Evolutionary conservation across 2,888 invertebrate species (phyloP), one percentile per base, ranked within the genome.

Genomic region (Yponomeuta sedellus): DNA sequence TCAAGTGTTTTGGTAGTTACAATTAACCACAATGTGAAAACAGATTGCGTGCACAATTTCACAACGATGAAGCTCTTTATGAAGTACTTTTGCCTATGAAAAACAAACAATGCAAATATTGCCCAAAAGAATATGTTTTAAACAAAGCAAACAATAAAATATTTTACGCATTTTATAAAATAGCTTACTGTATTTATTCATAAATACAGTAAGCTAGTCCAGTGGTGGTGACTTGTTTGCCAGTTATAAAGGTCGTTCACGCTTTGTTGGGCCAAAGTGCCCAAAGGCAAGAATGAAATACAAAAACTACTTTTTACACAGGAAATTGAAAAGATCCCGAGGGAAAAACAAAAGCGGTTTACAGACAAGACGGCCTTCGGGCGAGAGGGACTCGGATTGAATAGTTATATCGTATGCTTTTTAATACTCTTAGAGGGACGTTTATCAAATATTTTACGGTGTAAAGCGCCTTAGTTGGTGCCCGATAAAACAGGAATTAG

Each of bases 291-390:
- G 44, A 16, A 16, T 16, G 44, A 52, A 52, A 52, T 16, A 52
- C 16, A 52, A 52, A 52, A 52, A 52, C 44, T 52, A 52, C 44
- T 52, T 52, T 52, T 52, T 52, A 52, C 44, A 52, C 44, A 52
- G 44, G 44, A 52, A 52, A 52, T 52, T 52, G 44, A 52, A 52
- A 52, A 52, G 44, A 52, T 52, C 44, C 1, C 44, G 12, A 12
- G 44, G 44, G 44, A 52, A 52, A 52, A 52, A 52, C 44, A 52
- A 52, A 52, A 52, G 44, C 16, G 44, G 44, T 52, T 52, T 52
- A 52, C 44, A 52, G 44, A 12, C 16, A 52, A 0, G 44, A 52
- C 44, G 1, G 12, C 44, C 44, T 12, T 52, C 10, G 16, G 44
- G 44, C 44, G 44, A 52, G 44, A 34, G 34, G 34, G 34, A 3